These are phyloP conservation scores for Calidris pygmaea DNA, from an alignment of 2,113 vertebrate genomes.

Conservation along the genomic window DNA sequence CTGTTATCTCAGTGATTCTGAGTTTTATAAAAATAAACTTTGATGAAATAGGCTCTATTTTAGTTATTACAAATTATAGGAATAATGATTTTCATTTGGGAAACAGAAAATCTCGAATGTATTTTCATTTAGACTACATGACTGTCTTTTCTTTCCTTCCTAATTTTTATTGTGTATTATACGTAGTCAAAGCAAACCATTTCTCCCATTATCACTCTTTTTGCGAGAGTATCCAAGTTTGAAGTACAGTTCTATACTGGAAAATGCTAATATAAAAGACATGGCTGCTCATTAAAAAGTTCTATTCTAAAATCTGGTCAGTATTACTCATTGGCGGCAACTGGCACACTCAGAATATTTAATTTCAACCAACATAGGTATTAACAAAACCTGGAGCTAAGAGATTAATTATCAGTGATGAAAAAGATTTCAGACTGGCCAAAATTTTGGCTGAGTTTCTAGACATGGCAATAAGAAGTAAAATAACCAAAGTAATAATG, in stretches of 20 bases:
- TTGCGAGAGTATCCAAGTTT: not conserved
- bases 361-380: fast-evolving
- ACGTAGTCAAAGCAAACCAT: not conserved
- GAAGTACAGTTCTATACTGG: not conserved
- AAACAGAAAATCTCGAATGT: not conserved
- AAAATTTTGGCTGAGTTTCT: not conserved
- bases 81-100: not conserved
- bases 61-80: not conserved
- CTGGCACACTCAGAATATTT: not conserved
- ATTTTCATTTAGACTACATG: not conserved
- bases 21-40: not conserved
- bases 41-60: not conserved
- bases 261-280: not conserved
- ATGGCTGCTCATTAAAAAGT: not conserved
- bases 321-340: not conserved
- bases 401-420: not conserved
- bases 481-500: not conserved
- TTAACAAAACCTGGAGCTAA: not conserved
- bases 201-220: not conserved
- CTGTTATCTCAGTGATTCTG: not conserved
- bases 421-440: not conserved
- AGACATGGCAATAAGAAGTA: not conserved
- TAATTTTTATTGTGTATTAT: not conserved
- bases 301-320: not conserved
- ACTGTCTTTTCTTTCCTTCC: not conserved